Base-by-base conservation (phyloP, 2,113 vertebrate genomes). In the Halichoerus grypus region DNA sequence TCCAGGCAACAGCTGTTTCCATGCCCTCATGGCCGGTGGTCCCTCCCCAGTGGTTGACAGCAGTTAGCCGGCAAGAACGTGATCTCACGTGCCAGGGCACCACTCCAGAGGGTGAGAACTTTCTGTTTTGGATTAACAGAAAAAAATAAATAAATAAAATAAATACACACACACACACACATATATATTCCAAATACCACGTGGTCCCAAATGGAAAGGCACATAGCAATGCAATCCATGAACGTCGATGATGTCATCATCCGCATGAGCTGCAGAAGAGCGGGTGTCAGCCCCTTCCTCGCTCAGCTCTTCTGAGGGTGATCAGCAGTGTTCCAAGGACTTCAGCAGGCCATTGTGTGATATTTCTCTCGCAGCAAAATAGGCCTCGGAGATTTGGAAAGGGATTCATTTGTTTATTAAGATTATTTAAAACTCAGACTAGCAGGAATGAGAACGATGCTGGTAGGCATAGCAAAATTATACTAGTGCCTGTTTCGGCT, bases 381-480 rank as follows among this genome's bases (percentile, higher is more conserved):
- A 79, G 21, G 67, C 90, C 53, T 95, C 1, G 57, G 53, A 96
- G 31, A 53, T 97, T 96, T 89, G 39, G 80, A 51, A 85, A 88
- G 24, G 33, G 24, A 96, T 33, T 91, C n/a, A 3, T 69, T 91
- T 97, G 76, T 22, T 96, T 96, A 63, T 83, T 96, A 89, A 96
- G 91, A 80, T 86, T 94, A 74, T 91, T 96, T 93, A 89, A 87
- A 86, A 93, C 63, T 83, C 92, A 94, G 88, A 85, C 42, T 94
- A 95, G 69, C 49, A 96, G 81, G 46, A 92, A 95, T 59, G 72
- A 95, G 61, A 96, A 69, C 0, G 3, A 91, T 57, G 46, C 53
- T 90, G 33, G n/a, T 92, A 91, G 67, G 71, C 19, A 91, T 18
- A 67, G 33, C 86, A 88, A 77, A 80, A 71, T 84, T 46, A 46